phyloP scores from a whole-genome alignment of 2,888 invertebrate genomes.

The Melanostoma scalare region DNA sequence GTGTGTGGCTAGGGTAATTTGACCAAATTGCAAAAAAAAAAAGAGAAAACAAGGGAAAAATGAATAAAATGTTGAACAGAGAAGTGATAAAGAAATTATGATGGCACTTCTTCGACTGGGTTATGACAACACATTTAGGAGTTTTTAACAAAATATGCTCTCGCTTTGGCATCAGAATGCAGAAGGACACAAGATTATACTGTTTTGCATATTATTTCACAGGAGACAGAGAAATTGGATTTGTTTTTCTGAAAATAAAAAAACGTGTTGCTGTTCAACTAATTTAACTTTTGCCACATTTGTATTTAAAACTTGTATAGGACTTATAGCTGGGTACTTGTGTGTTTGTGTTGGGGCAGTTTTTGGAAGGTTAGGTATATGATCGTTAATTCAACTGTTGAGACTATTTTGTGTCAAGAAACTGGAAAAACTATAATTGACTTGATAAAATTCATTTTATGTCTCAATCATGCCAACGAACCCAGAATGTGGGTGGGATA shows the following conservation, averaged over 20 bases:
- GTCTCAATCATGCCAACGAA: too few species aligned
- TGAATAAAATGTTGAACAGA: too few species aligned
- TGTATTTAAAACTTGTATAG: too few species aligned
- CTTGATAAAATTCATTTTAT: too few species aligned
- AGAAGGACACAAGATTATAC: conserved; percentile 1
- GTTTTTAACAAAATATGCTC: conserved; percentile 22
- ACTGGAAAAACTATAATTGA: too few species aligned
- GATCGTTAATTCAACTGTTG: too few species aligned
- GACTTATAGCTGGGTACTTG: too few species aligned
- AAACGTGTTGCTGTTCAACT: conserved; percentile 22
- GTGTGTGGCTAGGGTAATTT: conserved; percentile 40
- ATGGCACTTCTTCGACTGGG: neutral
- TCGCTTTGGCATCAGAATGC: neutral
- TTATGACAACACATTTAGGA: conserved; percentile 23
- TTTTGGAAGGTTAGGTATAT: too few species aligned
- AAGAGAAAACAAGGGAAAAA: neutral
- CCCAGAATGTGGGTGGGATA: too few species aligned
- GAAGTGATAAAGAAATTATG: conserved; percentile 39
- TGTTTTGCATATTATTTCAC: conserved; percentile 24
- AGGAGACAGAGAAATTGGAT: conserved; percentile 15
- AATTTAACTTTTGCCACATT: neutral
- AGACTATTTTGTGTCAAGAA: too few species aligned
- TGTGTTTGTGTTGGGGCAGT: too few species aligned
- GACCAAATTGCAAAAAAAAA: conserved; percentile 26
- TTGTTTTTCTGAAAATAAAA: conserved; percentile 15